phyloP scores from a whole-genome alignment of 2,888 invertebrate species.

The Tanypteryx hageni region DNA sequence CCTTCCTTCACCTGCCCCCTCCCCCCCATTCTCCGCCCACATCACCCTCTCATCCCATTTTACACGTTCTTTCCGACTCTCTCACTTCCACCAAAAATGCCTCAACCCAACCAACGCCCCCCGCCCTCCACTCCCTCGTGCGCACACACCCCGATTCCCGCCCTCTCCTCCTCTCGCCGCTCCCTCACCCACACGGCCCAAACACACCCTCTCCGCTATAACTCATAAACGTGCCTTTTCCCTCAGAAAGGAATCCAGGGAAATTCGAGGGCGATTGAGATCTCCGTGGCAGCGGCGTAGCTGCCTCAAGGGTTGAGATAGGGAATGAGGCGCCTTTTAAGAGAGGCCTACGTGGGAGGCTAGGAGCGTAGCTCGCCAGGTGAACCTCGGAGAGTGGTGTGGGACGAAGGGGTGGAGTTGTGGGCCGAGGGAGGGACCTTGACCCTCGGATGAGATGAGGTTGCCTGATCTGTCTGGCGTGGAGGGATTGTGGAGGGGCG shows the following conservation, averaged over 20 bases:
- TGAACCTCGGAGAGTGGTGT: too few species aligned
- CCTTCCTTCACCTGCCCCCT: neutral
- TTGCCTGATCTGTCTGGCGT: neutral
- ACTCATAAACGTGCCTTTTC: neutral
- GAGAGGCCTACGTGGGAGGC: constrained; percentile 6
- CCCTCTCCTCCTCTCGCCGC: neutral
- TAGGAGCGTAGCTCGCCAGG: neutral
- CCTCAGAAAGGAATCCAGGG: neutral
- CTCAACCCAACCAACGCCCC: too few species aligned
- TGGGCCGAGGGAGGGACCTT: constrained; percentile 3
- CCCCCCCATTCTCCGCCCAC: neutral
- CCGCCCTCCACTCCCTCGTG: neutral
- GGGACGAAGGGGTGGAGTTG: neutral
- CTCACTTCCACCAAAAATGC: neutral
- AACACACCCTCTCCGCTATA: neutral
- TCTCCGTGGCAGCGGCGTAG: neutral
- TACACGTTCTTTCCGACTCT: neutral
- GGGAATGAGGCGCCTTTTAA: neutral
- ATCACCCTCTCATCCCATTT: neutral
- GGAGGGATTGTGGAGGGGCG: neutral
- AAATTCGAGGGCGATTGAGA: neutral
- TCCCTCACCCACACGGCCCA: neutral
- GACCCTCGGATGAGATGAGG: constrained; percentile 11
- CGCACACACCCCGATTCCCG: neutral
- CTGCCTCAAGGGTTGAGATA: constrained; percentile 8